A percentile compares a stretch with the other conserved stretches of the same genome.
Conservation (phyloP, 2,888 invertebrate genomes). For the Calliphora vomitoria region DNA sequence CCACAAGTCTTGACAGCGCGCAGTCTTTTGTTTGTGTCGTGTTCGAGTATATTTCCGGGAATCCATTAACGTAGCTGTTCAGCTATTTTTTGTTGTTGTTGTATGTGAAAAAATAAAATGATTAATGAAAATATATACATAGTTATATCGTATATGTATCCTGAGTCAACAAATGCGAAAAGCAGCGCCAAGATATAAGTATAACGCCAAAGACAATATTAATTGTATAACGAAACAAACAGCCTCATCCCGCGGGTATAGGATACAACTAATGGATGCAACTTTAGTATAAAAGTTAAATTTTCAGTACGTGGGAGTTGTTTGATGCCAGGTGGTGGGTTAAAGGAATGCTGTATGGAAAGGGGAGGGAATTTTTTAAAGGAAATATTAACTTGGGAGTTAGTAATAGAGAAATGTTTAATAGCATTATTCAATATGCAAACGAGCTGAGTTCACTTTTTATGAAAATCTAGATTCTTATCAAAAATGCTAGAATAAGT, state of each 20-base stretch:
- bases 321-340: not conserved
- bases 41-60: conserved; percentile 6
- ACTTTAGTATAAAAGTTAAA: not conserved
- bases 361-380: too few species aligned
- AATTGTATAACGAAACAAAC: not conserved
- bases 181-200: not conserved
- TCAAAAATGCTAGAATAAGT: too few species aligned
- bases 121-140: conserved; percentile 63
- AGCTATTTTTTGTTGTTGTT: not conserved
- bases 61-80: conserved; percentile 41
- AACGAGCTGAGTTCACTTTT: too few species aligned
- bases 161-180: conserved; percentile 22
- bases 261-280: not conserved
- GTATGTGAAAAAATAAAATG: conserved; percentile 17
- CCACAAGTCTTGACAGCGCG: conserved; percentile 13
- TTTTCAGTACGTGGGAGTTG: not conserved
- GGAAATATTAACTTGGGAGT: too few species aligned
- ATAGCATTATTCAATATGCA: too few species aligned
- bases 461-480: too few species aligned
- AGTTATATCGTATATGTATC: conserved; percentile 28
- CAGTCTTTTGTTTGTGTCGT: not conserved
- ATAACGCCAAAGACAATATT: not conserved
- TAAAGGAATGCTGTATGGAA: too few species aligned
- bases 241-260: not conserved
- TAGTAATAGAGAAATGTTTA: too few species aligned